phyloP scores from a whole-genome alignment of 2,113 vertebrate species.

The Tor tambroides region DNA sequence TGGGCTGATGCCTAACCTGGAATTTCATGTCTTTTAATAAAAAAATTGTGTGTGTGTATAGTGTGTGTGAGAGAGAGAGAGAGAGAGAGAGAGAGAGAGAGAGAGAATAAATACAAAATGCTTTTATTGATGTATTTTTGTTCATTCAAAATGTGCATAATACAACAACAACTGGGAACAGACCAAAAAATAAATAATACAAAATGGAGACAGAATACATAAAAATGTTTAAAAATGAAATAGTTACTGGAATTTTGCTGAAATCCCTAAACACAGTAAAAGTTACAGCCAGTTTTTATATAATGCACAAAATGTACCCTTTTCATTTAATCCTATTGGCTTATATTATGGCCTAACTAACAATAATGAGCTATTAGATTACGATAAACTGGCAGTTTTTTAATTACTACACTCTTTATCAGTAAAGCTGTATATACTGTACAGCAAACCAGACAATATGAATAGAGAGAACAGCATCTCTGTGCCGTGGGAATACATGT shows the following conservation, averaged over 20 bases:
- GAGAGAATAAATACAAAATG: not conserved
- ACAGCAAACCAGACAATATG: not conserved
- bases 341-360: not conserved
- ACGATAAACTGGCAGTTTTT: not conserved
- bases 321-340: not conserved
- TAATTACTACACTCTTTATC: not conserved
- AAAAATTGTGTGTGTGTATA: too few species aligned
- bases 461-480: not conserved
- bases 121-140: not conserved
- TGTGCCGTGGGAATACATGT: not conserved
- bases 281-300: not conserved
- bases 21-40: not conserved
- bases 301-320: not conserved
- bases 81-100: too few species aligned
- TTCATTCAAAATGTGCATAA: not conserved
- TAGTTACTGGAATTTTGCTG: not conserved
- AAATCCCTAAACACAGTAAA: not conserved
- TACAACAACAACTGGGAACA: not conserved
- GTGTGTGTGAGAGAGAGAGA: too few species aligned
- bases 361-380: not conserved
- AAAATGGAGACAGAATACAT: not conserved
- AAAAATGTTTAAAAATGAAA: not conserved
- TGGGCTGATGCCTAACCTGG: not conserved
- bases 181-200: not conserved
- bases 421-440: not conserved